phyloP scores from a whole-genome alignment of 2,797 vertebrate species.

The Bovichtus diacanthus region DNA sequence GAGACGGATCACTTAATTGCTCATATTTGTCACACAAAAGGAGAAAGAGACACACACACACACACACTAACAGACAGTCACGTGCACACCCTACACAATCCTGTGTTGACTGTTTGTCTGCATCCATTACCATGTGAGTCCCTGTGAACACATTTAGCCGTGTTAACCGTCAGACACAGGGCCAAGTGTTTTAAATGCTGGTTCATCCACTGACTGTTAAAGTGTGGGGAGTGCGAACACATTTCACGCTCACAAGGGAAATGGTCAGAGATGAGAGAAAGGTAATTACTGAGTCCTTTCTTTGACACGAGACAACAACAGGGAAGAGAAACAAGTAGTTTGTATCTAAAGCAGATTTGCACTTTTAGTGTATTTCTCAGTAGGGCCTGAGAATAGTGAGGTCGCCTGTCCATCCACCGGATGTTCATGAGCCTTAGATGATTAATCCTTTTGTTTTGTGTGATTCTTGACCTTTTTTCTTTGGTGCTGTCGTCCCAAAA shows the following conservation, averaged over 20 bases:
- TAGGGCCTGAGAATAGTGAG: too few species aligned
- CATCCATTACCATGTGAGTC: conserved; percentile 11
- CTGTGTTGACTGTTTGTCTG: conserved; percentile 17
- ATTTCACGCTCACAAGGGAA: not conserved
- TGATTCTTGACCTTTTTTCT: not conserved
- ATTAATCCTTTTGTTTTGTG: not conserved
- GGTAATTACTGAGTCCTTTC: not conserved
- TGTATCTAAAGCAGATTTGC: not conserved
- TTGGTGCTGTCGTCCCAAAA: not conserved
- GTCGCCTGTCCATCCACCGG: not conserved
- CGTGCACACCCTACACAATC: not conserved
- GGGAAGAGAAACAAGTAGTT: not conserved
- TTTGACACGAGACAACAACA: not conserved
- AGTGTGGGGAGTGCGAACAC: not conserved
- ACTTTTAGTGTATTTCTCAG: not conserved
- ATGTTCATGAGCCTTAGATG: not conserved
- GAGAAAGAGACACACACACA: conserved; percentile 1
- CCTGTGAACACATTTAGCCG: conserved; percentile 13
- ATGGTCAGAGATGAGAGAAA: not conserved
- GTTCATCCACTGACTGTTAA: conserved; percentile 2
- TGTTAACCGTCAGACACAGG: not conserved
- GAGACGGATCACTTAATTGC: conserved; percentile 11
- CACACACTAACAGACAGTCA: too few species aligned
- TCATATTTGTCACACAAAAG: conserved; percentile 5
- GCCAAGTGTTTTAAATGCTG: conserved; percentile 23